phyloP scores from a whole-genome alignment of 2,888 invertebrate species.

The Agrypnus murinus region DNA sequence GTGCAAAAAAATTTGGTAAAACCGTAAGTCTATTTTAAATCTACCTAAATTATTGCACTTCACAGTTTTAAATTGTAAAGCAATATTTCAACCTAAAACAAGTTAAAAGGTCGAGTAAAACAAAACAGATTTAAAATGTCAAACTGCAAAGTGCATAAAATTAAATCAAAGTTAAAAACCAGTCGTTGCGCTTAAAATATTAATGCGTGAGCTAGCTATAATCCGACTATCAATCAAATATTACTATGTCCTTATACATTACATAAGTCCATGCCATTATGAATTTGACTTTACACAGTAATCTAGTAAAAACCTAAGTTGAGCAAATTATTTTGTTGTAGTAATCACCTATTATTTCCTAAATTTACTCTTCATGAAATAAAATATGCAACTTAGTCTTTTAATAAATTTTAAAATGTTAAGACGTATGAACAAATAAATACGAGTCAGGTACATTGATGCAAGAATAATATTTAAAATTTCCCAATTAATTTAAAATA shows the following conservation, averaged over 20 bases:
- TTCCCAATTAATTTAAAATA: too few species aligned
- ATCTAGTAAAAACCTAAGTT: constrained; percentile 31
- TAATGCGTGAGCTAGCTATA: constrained; percentile 30
- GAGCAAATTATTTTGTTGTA: constrained; percentile 32
- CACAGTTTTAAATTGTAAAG: constrained; percentile 5
- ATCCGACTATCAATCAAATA: constrained; percentile 14
- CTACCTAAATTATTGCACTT: constrained; percentile 17
- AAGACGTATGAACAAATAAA: too few species aligned
- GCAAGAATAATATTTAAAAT: too few species aligned
- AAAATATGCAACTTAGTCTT: too few species aligned
- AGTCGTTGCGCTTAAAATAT: constrained; percentile 37
- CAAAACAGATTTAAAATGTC: not conserved
- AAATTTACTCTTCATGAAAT: too few species aligned
- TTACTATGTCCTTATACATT: constrained; percentile 7
- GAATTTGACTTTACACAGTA: constrained; percentile 45
- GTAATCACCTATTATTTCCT: too few species aligned
- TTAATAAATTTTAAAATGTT: too few species aligned
- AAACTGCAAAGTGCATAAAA: constrained; percentile 13
- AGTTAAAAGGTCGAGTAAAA: constrained; percentile 4
- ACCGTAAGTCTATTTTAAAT: constrained; percentile 21
- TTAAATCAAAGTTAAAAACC: constrained; percentile 19
- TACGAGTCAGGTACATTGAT: too few species aligned
- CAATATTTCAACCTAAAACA: constrained; percentile 3
- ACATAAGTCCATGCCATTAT: constrained; percentile 30
- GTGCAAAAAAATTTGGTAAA: constrained; percentile 40